A percentile compares a stretch with the other conserved stretches of the same genome.
Conservation (phyloP, 1,140 invertebrate species). For the Scylla paramamosain region DNA sequence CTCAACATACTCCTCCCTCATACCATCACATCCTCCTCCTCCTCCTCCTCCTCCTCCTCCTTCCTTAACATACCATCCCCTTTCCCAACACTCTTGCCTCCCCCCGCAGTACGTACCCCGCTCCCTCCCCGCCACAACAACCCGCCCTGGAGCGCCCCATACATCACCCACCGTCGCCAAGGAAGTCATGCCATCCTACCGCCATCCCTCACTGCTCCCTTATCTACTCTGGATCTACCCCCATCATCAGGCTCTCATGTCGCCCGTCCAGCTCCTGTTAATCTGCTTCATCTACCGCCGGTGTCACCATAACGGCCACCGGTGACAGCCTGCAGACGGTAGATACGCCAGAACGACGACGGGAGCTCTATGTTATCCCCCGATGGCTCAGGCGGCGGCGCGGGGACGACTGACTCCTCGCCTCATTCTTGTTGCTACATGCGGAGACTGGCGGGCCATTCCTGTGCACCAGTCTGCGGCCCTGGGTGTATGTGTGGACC, state of each 20-base stretch:
- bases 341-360: neutral
- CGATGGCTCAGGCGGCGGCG: neutral
- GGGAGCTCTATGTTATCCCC: neutral
- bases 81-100: neutral
- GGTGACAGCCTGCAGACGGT: slow-evolving; percentile 40
- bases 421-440: neutral
- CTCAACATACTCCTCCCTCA: neutral
- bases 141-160: neutral
- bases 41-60: neutral
- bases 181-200: neutral
- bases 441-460: neutral
- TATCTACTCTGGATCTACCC: slow-evolving; percentile 37
- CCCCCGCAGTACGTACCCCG: neutral
- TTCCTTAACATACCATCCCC: neutral
- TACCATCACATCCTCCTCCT: neutral
- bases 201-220: slow-evolving; percentile 31
- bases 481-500: neutral
- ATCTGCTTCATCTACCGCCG: slow-evolving; percentile 51
- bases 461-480: neutral
- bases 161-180: neutral
- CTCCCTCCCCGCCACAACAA: neutral
- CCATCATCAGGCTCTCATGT: slow-evolving; percentile 32
- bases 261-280: slow-evolving; percentile 42
- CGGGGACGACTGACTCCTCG: neutral
- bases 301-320: slow-evolving; percentile 49